Conservation (phyloP, 2,888 invertebrate species). For the Camptogramma bilineatum region DNA sequence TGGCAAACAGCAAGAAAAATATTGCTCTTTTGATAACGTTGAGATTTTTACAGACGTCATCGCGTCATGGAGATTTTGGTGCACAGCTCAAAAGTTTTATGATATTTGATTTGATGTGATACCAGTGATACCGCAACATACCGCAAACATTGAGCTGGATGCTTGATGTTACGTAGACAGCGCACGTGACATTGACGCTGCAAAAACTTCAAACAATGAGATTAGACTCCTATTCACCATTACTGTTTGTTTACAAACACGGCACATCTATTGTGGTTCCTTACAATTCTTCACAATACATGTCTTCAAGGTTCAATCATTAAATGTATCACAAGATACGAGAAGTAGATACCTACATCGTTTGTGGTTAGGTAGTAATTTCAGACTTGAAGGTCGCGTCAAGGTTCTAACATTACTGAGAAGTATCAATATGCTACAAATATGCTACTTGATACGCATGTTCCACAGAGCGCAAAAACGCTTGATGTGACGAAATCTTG, state of each 20-base stretch:
- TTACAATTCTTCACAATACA: conserved; percentile 26
- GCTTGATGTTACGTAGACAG: conserved; percentile 16
- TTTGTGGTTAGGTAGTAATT: conserved; percentile 18
- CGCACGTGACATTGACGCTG: conserved; percentile 71
- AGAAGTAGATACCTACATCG: background rate
- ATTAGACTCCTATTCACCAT: conserved; percentile 53
- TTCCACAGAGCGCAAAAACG: background rate
- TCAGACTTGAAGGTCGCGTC: conserved; percentile 18
- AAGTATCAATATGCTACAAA: background rate
- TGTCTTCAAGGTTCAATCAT: conserved; percentile 11
- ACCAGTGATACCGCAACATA: too few relatives aligned
- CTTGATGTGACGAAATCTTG: background rate
- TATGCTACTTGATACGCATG: background rate
- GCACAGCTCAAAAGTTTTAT: background rate
- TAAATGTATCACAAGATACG: conserved; percentile 9
- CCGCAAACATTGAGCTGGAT: background rate
- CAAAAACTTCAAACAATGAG: conserved; percentile 65
- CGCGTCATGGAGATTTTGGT: conserved; percentile 3
- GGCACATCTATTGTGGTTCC: conserved; percentile 38
- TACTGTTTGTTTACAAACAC: conserved; percentile 46
- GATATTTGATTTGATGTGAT: conserved; percentile 4
- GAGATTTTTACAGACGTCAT: background rate
- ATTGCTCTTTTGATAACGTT: background rate
- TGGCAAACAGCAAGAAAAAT: background rate
- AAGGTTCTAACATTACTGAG: conserved; percentile 5